Conservation (phyloP, 2,113 vertebrate species). For the Rhinogobius similis region DNA sequence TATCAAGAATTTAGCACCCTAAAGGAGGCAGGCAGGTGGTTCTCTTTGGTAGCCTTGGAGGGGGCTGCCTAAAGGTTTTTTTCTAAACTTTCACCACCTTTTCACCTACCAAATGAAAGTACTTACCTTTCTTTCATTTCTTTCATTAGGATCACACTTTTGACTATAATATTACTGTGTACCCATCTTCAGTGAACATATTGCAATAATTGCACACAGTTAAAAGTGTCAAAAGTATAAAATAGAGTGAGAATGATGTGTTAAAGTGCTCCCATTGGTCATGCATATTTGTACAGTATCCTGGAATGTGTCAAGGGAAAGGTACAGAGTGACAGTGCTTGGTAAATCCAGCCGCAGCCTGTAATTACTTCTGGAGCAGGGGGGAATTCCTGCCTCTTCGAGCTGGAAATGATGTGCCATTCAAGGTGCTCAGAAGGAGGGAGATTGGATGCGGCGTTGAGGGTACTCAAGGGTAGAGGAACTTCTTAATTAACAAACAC, state of each 20-base stretch:
- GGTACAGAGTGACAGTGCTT: constrained; percentile 48
- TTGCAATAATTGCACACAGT: not conserved
- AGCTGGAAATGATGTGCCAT: constrained; percentile 35
- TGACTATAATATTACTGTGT: not conserved
- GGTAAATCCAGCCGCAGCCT: constrained; percentile 39
- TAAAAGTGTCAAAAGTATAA: not conserved
- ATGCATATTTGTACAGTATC: constrained; percentile 17
- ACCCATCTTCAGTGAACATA: not conserved
- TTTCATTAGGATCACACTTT: not conserved
- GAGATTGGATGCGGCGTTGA: constrained; percentile 47
- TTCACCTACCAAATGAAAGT: not conserved
- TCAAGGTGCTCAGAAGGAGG: constrained; percentile 54
- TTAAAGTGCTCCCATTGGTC: not conserved
- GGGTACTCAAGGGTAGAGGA: constrained; percentile 59
- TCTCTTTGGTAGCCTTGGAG: not conserved
- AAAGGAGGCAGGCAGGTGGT: not conserved
- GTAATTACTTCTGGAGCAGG: constrained; percentile 57
- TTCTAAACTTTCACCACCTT: not conserved
- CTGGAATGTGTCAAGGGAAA: constrained; percentile 36
- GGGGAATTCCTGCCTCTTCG: constrained; percentile 53
- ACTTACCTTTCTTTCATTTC: not conserved
- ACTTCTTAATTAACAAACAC: constrained; percentile 70
- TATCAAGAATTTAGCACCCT: not conserved
- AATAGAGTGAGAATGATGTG: not conserved
- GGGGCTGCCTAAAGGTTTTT: too few species aligned